Evolutionary conservation across 2,888 invertebrate species (phyloP).

Genomic region (Melanostoma scalare): DNA sequence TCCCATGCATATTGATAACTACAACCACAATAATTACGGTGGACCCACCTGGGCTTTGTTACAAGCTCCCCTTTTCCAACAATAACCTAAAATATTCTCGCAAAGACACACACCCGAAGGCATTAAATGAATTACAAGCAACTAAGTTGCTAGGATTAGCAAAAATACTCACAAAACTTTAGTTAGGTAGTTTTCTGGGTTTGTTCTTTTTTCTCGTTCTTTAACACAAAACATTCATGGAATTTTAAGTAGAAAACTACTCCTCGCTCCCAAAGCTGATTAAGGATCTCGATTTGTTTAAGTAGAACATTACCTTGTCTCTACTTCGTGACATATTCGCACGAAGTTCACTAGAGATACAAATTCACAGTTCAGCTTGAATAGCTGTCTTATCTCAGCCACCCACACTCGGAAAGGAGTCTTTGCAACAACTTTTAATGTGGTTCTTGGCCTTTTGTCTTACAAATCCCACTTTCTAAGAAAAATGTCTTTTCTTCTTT

Average conservation of each 20-base stretch:
- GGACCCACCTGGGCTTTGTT: too few relatives aligned
- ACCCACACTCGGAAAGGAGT: background rate
- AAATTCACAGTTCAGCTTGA: conserved; percentile 31
- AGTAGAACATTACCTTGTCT: background rate
- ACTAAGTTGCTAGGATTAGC: conserved; percentile 39
- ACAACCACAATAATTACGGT: too few relatives aligned
- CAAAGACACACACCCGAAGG: conserved; percentile 14
- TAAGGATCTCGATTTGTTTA: conserved; percentile 28
- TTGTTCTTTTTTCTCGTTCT: too few relatives aligned
- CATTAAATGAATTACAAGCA: conserved; percentile 46
- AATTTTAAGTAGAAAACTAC: conserved; percentile 45
- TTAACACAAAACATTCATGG: conserved; percentile 50
- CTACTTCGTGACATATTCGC: conserved; percentile 3
- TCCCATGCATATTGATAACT: too few relatives aligned
- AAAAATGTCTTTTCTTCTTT: conserved; percentile 29
- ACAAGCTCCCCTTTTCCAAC: too few relatives aligned
- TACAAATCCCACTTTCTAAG: conserved; percentile 29
- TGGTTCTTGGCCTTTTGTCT: conserved; percentile 54
- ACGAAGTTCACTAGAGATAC: conserved; percentile 29
- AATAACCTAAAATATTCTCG: background rate
- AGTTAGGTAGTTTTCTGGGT: background rate
- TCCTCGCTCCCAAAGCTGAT: conserved; percentile 30
- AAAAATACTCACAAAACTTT: conserved; percentile 26
- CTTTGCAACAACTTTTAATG: conserved; percentile 53
- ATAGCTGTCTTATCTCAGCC: conserved; percentile 15